Conservation (phyloP, 2,113 vertebrate genomes). For the Takifugu flavidus region DNA sequence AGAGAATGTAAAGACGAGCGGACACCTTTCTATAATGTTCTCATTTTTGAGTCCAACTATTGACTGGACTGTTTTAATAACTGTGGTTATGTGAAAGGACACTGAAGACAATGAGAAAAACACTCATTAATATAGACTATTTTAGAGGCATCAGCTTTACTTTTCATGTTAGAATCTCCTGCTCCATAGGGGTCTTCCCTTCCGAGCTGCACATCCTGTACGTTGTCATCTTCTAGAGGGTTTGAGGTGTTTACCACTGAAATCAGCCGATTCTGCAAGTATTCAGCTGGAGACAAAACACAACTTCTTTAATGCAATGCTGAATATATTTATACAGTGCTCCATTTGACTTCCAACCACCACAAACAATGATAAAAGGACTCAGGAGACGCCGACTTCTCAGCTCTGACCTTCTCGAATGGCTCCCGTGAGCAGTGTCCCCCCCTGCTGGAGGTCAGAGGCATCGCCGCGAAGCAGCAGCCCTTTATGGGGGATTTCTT, state of each 20-base stretch:
- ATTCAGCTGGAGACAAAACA: conserved; percentile 75
- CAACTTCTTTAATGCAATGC: not conserved
- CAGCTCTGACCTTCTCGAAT: conserved; percentile 77
- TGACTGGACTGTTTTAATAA: too few species aligned
- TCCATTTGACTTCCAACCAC: not conserved
- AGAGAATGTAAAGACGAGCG: conserved; percentile 1
- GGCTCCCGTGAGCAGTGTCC: conserved; percentile 75
- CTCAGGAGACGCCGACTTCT: not conserved
- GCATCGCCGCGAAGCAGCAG: conserved; percentile 74
- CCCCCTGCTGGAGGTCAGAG: conserved; percentile 79
- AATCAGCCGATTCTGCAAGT: conserved; percentile 79
- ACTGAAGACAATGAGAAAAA: too few species aligned
- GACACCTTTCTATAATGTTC: too few species aligned
- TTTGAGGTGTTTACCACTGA: conserved; percentile 38
- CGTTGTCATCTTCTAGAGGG: conserved; percentile 47
- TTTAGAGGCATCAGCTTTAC: conserved; percentile 9
- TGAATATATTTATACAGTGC: not conserved
- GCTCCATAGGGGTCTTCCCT: conserved; percentile 72
- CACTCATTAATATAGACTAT: not conserved
- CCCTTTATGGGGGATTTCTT: conserved; percentile 53
- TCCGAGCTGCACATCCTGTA: conserved; percentile 12
- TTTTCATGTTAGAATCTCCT: conserved; percentile 61
- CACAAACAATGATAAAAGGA: too few species aligned
- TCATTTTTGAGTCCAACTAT: too few species aligned
- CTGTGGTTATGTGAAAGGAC: too few species aligned